These are phyloP conservation scores for Drosophila setifemur DNA, from an alignment of 1,140 invertebrate genomes.

Conservation along the genomic window DNA sequence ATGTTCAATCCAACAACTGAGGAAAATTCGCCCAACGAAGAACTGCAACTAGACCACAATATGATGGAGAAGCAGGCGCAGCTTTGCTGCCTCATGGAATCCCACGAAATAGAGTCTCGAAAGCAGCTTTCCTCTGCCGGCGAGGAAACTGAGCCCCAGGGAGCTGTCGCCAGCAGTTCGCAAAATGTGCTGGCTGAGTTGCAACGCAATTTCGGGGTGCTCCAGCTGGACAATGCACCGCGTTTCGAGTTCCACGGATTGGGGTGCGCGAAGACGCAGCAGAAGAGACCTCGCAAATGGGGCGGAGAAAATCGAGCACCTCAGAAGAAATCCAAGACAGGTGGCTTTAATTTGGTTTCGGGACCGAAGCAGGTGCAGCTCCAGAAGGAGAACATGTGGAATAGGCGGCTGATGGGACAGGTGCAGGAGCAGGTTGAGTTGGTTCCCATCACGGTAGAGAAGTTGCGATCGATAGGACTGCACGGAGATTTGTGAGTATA, in stretches of 20 bases:
- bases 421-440: not conserved
- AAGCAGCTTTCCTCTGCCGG: not conserved
- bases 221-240: slow-evolving; percentile 15
- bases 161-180: not conserved
- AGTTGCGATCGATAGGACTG: not conserved
- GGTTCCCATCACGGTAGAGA: not conserved
- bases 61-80: slow-evolving; percentile 23
- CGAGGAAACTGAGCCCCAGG: not conserved
- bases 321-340: slow-evolving; percentile 22
- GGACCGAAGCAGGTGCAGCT: slow-evolving; percentile 22
- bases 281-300: not conserved
- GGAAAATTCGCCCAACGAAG: not conserved
- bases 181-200: slow-evolving; percentile 20
- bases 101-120: not conserved
- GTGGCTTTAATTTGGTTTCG: not conserved
- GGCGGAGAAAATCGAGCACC: not conserved
- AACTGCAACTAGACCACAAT: slow-evolving; percentile 36
- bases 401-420: not conserved
- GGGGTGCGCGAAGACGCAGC: slow-evolving; percentile 13
- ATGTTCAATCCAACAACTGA: not conserved
- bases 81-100: slow-evolving; percentile 31
- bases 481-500: slow-evolving; percentile 33
- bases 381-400: slow-evolving; percentile 43
- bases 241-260: slow-evolving; percentile 49
- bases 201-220: slow-evolving; percentile 14